Base-by-base conservation (phyloP, 2,797 vertebrate species). In the Coreius guichenoti region DNA sequence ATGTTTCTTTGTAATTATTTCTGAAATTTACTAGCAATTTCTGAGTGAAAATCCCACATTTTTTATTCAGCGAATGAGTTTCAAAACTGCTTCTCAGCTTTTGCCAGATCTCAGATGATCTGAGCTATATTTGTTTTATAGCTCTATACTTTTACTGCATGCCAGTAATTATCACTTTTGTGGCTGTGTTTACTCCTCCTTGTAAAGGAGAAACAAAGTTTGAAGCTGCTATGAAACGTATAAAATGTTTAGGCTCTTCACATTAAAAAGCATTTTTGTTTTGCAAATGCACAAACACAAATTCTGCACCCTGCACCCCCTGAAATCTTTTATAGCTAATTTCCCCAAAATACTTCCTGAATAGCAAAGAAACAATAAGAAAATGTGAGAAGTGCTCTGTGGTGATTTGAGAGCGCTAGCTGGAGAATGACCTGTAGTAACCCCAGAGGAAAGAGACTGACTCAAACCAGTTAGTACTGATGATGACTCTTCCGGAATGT, bases 361-460 rank as follows among this genome's bases (percentile, higher is more conserved):
- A 8, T 33, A 56, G 16, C 31, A n/a, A 6, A 2, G 45, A 1
- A 47, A 67, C 33, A 51, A 21, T 47, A 16, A 82, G 36, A 31
- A 70, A 82, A 68, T 56, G 47, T 43, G 45, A 47, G 33, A 74
- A 14, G 31, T 43, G 58, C 23, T 23, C 21, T 31, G 43, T 69
- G 67, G 11, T 56, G 31, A 61, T 29, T 23, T 47, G 1, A 23
- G 69, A 68, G 43, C 73, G 65, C 5, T 11, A 56, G 94, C 93
- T 94, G 96, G 93, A 92, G 92, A 95, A 89, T 86, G 94, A 90
- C 96, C 95, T 91, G 29, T 29, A 95, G 93, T 97, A 96, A 97
- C 96, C 95, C 80, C 0, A 0, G 9, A 45, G 70, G 16, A 82
- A 31, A 88, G 75, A 73, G 69, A 85, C 88, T 87, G 90, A 92